These are phyloP conservation scores for Lateolabrax maculatus DNA, from an alignment of 2,797 vertebrate genomes.

Conservation along the genomic window DNA sequence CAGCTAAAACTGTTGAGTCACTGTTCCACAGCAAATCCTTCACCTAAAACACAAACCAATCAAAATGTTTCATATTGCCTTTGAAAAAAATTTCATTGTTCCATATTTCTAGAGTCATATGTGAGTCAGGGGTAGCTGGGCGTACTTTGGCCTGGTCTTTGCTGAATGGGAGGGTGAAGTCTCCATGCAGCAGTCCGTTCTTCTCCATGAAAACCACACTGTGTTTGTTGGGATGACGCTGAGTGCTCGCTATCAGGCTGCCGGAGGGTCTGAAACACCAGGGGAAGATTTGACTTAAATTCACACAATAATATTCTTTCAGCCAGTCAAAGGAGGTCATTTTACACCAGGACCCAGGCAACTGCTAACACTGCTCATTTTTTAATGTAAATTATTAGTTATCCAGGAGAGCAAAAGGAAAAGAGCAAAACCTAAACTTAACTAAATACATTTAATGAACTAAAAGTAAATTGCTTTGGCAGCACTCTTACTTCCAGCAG, in stretches of 20 bases:
- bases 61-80: background rate
- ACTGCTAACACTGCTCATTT: background rate
- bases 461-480: background rate
- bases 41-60: slow-evolving; percentile 82
- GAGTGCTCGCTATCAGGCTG: slow-evolving; percentile 92
- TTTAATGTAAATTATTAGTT: background rate
- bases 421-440: background rate
- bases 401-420: background rate
- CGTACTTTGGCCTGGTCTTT: slow-evolving; percentile 91
- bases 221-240: slow-evolving; percentile 93
- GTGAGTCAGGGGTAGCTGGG: background rate
- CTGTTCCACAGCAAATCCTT: slow-evolving; percentile 95
- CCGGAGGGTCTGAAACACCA: slow-evolving; percentile 90
- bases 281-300: background rate
- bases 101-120: accelerated
- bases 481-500: slow-evolving; percentile 92
- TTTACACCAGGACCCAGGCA: background rate
- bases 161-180: slow-evolving; percentile 91
- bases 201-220: slow-evolving; percentile 97
- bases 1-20: slow-evolving; percentile 91
- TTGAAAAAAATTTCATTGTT: background rate
- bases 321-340: background rate
- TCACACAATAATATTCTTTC: background rate
- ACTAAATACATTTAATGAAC: background rate
- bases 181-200: slow-evolving; percentile 96